Evolutionary conservation across 2,113 vertebrate species (phyloP).

Genomic region (Poicephalus gulielmi): DNA sequence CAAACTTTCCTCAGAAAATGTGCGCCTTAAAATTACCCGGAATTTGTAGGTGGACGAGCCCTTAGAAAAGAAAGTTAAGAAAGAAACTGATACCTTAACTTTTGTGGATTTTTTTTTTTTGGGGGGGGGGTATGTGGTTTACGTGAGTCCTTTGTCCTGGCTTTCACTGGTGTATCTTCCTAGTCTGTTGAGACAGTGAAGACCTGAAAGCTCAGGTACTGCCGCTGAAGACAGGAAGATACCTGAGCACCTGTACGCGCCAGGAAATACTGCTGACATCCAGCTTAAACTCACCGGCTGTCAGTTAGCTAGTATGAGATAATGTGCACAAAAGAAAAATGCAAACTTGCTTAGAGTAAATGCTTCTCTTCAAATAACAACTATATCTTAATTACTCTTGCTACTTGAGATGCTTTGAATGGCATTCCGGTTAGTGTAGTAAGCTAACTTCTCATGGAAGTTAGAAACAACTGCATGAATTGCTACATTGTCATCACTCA

Average conservation of each 20-base stretch:
- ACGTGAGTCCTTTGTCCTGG: background rate
- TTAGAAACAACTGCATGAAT: background rate
- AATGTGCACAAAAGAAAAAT: background rate
- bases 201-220: background rate
- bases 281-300: background rate
- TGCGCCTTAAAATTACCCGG: background rate
- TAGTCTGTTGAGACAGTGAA: background rate
- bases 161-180: background rate
- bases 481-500: background rate
- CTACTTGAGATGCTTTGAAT: background rate
- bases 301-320: background rate
- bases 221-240: background rate
- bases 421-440: background rate
- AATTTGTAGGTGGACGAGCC: background rate
- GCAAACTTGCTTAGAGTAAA: background rate
- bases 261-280: background rate
- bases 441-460: background rate
- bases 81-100: background rate
- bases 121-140: background rate
- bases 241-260: background rate
- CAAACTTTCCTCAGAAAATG: background rate
- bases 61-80: background rate
- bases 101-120: background rate
- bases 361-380: background rate
- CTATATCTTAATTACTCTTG: background rate